A percentile compares a stretch with the other conserved stretches of the same genome.
Conservation (phyloP, 1,140 invertebrate species). For the Solen grandis region DNA sequence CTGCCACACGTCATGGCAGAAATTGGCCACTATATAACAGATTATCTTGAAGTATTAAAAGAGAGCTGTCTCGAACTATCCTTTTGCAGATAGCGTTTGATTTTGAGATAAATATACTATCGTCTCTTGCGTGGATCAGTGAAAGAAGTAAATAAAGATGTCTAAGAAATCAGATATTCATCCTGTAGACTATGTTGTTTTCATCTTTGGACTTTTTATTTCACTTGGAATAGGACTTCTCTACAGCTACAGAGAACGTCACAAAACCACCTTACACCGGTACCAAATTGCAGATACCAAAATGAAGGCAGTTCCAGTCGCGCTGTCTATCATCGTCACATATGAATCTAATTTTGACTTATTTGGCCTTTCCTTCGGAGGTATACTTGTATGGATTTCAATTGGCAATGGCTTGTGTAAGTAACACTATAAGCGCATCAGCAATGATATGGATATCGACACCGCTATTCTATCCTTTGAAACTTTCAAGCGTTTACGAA, state of each 20-base stretch:
- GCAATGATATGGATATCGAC: constrained; percentile 25
- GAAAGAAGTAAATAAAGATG: too few species aligned
- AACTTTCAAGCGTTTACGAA: constrained; percentile 37
- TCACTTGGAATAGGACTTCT: neutral
- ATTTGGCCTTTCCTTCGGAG: constrained; percentile 12
- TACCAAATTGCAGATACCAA: constrained; percentile 28
- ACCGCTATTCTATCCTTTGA: constrained; percentile 28
- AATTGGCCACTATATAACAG: too few species aligned
- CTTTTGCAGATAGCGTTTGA: too few species aligned
- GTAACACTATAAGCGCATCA: neutral
- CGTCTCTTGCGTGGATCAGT: too few species aligned
- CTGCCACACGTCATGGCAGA: too few species aligned
- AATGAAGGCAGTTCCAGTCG: constrained; percentile 20
- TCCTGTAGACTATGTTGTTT: too few species aligned
- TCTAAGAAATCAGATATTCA: too few species aligned
- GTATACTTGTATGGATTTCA: constrained; percentile 18
- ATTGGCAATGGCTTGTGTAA: constrained; percentile 5
- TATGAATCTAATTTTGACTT: constrained; percentile 31
- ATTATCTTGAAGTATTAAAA: too few species aligned
- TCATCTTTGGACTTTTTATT: too few species aligned
- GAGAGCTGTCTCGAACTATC: too few species aligned
- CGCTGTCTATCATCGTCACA: constrained; percentile 28
- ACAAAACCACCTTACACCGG: neutral
- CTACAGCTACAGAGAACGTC: neutral
- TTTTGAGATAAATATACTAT: too few species aligned